A percentile compares a stretch with the other conserved stretches of the same genome.
Evolutionary conservation across 2,113 vertebrate species (phyloP).

Genomic region (Orcinus orca): DNA sequence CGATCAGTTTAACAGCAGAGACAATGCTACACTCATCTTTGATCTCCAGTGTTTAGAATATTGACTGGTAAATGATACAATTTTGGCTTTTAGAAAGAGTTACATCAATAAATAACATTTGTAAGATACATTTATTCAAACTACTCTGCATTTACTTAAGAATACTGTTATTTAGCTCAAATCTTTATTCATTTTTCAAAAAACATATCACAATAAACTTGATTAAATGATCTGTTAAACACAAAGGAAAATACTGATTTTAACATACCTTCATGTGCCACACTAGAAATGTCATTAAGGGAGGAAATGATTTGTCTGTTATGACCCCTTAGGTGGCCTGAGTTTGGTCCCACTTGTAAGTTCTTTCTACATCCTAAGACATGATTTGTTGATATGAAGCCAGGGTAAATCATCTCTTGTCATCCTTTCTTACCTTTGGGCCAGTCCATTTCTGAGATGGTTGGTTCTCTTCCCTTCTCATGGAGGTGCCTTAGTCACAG

Average conservation of each 20-base stretch:
- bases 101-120: neutral
- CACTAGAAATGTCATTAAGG: neutral
- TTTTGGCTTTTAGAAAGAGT: neutral
- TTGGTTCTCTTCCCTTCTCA: neutral
- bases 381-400: neutral
- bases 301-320: neutral
- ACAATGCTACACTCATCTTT: neutral
- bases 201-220: neutral
- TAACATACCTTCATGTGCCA: neutral
- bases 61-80: neutral
- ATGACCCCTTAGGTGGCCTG: no score
- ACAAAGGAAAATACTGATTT: neutral
- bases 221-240: neutral
- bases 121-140: neutral
- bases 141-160: neutral
- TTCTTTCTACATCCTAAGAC: no score
- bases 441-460: neutral
- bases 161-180: neutral
- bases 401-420: neutral
- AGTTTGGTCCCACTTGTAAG: neutral
- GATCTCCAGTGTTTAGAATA: neutral
- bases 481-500: neutral
- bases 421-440: neutral
- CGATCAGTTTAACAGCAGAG: neutral
- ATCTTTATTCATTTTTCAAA: neutral